Evolutionary conservation across 2,113 vertebrate genomes (phyloP).

Genomic region (Eidolon helvum): DNA sequence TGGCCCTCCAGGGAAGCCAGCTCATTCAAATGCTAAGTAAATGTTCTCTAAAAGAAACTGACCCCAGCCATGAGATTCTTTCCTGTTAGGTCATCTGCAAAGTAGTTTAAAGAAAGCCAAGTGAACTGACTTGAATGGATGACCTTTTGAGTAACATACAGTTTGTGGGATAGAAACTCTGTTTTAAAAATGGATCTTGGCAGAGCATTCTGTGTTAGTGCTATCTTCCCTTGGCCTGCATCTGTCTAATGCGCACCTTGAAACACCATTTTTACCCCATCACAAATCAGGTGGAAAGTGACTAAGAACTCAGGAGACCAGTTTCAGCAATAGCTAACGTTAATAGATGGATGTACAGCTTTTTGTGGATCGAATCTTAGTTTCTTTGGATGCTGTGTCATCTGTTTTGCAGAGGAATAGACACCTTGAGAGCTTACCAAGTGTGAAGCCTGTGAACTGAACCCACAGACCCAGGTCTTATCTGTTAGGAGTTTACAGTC

Average conservation of each 20-base stretch:
- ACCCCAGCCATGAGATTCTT: neutral
- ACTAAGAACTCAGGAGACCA: neutral
- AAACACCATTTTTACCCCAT: neutral
- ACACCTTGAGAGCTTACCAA: neutral
- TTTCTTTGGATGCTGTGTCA: neutral
- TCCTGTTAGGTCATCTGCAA: neutral
- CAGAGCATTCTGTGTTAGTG: neutral
- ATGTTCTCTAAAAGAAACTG: neutral
- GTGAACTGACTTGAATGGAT: neutral
- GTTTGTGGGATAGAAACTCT: neutral
- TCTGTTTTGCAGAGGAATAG: neutral
- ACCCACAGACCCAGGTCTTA: neutral
- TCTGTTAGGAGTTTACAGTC: neutral
- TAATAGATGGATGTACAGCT: neutral
- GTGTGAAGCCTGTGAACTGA: neutral
- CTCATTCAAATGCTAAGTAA: conserved; percentile 15
- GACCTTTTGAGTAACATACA: neutral
- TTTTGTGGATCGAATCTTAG: neutral
- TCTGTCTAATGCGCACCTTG: neutral
- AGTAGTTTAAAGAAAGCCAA: conserved; percentile 13
- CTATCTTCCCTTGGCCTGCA: neutral
- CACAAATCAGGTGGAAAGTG: neutral
- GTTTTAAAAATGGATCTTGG: conserved; percentile 10
- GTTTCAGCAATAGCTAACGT: neutral
- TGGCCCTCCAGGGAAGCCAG: neutral